Percentiles rank a stretch among this genome's conserved stretches.
These are phyloP conservation scores for Tychaedon coryphoeus DNA, from an alignment of 2,113 vertebrate species.

Conservation along the genomic window DNA sequence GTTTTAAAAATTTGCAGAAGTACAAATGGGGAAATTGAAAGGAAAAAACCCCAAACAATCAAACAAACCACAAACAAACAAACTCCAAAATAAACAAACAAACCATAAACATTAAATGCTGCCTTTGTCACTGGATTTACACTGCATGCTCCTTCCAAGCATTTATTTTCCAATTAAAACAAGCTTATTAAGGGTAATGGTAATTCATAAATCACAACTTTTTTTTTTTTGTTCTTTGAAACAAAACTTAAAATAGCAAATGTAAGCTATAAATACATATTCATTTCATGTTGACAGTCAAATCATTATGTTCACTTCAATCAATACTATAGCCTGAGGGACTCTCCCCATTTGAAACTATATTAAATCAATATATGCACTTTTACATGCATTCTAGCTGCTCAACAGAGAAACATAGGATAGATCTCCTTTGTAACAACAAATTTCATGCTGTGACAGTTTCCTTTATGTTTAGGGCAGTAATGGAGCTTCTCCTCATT, in stretches of 20 bases:
- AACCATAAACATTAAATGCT: background rate
- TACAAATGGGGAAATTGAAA: background rate
- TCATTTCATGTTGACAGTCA: background rate
- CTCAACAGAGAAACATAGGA: background rate
- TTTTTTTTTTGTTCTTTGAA: background rate
- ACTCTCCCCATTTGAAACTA: background rate
- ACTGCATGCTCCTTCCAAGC: background rate
- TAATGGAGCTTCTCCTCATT: background rate
- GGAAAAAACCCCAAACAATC: background rate
- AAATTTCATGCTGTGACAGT: background rate
- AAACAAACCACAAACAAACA: background rate
- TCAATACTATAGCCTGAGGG: background rate
- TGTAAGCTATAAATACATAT: background rate
- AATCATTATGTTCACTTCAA: background rate
- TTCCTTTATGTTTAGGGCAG: background rate
- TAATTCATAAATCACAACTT: background rate
- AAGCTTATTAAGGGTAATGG: background rate
- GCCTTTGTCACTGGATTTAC: background rate
- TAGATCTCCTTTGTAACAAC: background rate
- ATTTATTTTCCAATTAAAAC: background rate
- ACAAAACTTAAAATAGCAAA: background rate
- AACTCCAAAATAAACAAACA: background rate
- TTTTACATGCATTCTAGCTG: background rate
- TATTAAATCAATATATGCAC: background rate
- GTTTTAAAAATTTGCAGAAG: background rate